phyloP scores from a whole-genome alignment of 2,113 vertebrate species.

The Podocnemis expansa region DNA sequence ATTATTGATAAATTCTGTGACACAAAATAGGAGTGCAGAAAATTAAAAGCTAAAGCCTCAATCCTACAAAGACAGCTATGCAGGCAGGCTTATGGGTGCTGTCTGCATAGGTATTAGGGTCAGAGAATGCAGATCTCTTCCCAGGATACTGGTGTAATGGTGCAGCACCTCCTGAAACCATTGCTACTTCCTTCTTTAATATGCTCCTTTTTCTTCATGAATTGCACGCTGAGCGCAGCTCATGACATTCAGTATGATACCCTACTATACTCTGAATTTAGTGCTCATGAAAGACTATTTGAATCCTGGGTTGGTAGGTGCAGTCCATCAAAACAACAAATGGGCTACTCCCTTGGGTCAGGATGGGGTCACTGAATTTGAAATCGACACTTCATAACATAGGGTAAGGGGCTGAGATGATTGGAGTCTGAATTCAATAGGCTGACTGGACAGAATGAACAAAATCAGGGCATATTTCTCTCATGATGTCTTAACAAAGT shows the following conservation, averaged over 20 bases:
- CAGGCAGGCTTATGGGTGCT: not conserved
- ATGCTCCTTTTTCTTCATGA: not conserved
- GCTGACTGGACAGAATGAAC: not conserved
- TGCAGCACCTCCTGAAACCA: not conserved
- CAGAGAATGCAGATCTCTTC: not conserved
- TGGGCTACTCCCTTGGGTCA: not conserved
- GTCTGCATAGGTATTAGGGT: not conserved
- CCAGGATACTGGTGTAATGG: not conserved
- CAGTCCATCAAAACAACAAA: not conserved
- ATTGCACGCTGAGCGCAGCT: not conserved
- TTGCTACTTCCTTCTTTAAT: not conserved
- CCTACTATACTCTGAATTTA: not conserved
- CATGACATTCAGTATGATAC: not conserved
- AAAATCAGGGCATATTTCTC: not conserved
- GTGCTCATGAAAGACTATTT: not conserved
- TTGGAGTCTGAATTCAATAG: not conserved
- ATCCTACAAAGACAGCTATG: not conserved
- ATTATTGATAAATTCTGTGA: no score
- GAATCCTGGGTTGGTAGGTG: not conserved
- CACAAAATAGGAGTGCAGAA: no score
- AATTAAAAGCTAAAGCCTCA: no score
- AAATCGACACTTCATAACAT: not conserved
- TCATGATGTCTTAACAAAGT: not conserved
- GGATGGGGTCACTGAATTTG: not conserved
- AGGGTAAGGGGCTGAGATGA: not conserved